Conservation (phyloP, 2,888 invertebrate genomes). For the Lasius platythorax region DNA sequence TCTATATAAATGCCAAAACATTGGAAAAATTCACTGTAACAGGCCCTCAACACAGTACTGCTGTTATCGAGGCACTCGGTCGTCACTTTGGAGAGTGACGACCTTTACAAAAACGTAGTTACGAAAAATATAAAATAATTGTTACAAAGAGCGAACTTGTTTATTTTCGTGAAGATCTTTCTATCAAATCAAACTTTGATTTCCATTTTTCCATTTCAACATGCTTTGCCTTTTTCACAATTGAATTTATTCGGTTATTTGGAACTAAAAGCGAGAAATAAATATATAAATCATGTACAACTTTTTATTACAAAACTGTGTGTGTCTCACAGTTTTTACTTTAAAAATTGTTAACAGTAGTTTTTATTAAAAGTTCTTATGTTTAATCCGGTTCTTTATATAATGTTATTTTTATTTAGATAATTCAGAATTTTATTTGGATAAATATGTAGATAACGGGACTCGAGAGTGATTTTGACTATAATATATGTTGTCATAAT, state of each 20-base stretch:
- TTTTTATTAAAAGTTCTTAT: neutral
- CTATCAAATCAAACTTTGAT: constrained; percentile 43
- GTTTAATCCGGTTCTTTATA: neutral
- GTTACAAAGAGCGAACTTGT: constrained; percentile 43
- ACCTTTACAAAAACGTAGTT: constrained; percentile 36
- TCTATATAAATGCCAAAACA: constrained; percentile 54
- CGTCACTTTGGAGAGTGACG: constrained; percentile 45
- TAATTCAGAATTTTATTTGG: neutral
- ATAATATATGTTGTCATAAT: neutral
- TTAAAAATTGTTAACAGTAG: neutral
- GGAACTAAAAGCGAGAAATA: constrained; percentile 5
- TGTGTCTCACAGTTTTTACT: neutral
- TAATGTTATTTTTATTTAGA: neutral
- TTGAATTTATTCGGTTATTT: constrained; percentile 25
- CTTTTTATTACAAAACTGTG: constrained; percentile 14
- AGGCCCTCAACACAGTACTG: constrained; percentile 32
- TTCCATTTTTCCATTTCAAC: constrained; percentile 40
- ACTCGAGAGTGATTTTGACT: neutral
- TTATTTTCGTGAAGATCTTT: constrained; percentile 30
- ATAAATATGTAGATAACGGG: neutral
- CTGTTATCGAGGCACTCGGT: constrained; percentile 47
- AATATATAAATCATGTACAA: constrained; percentile 6
- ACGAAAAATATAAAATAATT: constrained; percentile 51
- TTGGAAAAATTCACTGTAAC: constrained; percentile 53
- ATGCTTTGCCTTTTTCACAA: constrained; percentile 11